Base-by-base conservation (phyloP, 2,797 vertebrate genomes). In the Synanceia verrucosa region DNA sequence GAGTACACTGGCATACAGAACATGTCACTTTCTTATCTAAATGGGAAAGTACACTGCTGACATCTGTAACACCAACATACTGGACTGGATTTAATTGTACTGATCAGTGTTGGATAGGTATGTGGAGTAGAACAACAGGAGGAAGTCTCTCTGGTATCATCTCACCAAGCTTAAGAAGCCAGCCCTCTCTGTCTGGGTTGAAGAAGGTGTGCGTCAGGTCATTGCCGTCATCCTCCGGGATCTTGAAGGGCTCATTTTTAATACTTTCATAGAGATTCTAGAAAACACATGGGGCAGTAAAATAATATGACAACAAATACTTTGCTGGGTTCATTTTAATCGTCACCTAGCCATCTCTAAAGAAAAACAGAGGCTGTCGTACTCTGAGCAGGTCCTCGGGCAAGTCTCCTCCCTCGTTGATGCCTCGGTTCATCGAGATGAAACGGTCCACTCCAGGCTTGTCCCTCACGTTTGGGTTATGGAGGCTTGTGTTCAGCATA, bases 401-500 rank as follows among this genome's bases (percentile, higher is more conserved):
- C 46, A 99, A 93, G 91, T 99, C 97, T 1, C 97, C 97, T 0
- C 97, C 97, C 0, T 97, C 97, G 0, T 99, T 99, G 92, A 99
- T 99, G 83, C 97, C 97, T 0, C 97, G 93, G 88, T 99, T 99
- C 97, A 99, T 99, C 43, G 95, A 96, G 6, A 99, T 95, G 91
- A 99, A 99, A 24, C 96, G 93, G 80, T 99, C 97, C 23, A 96
- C 89, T 0, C 95, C 94, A 23, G 97, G 97, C 78, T 99, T 99
- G 86, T 99, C 97, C 63, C 97, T 95, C 86, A 99, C 97, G 0
- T 99, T 99, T 70, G 97, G 97, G 89, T 99, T 99, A 87, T 99
- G 97, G 78, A 99, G 95, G 87, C 97, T 99, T 41, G 97, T 99
- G 91, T 99, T 99, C 86, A 99, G 79, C 97, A 99, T 99, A 81